Evolutionary conservation across 37 sponge, comb jelly and placozoan genomes (phyloP), one percentile per base, ranked within the genome.

Genomic region (Beroe forskalii): DNA sequence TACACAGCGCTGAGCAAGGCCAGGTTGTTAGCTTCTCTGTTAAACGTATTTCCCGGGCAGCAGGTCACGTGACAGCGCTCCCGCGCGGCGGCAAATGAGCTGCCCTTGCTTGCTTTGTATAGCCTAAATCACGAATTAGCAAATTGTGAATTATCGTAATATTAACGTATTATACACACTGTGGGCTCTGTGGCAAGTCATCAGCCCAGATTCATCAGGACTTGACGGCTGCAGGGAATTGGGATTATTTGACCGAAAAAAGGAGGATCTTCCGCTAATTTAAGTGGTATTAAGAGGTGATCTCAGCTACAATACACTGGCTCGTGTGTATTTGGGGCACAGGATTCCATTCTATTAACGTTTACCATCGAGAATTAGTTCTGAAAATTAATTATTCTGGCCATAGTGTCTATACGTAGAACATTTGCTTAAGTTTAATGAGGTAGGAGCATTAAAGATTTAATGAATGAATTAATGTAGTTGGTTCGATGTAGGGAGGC

Each of bases 81-180:
- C n/a, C n/a, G n/a, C n/a, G n/a, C n/a, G n/a, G 55, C 36, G 38
- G 72, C 72, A 27, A 69, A 69, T 69, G 72, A 69, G 3, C 17
- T 69, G 72, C 72, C 32, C 32, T 27, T 69, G 72, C 72, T 69
- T 69, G 72, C 72, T 69, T 69, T 69, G 72, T 69, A 69, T 69
- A 69, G 33, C 72, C 27, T 69, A 69, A 69, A 69, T 69, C 72
- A 69, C 72, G 72, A 69, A 69, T 69, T 69, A 69, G 72, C 72
- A 69, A 69, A 69, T 69, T 69, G 72, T 69, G 72, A 69, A 69
- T 69, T 69, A 69, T 69, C 72, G 72, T 69, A 69, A 69, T 69
- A 69, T 69, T 69, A 69, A 33, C 33, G 72, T 69, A 69, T 69
- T 69, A 69, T 69, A 69, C 72, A n/a, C n/a, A 69, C 72, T 69